Conservation (phyloP, 2,797 vertebrate species). For the Chloroceryle inda region DNA sequence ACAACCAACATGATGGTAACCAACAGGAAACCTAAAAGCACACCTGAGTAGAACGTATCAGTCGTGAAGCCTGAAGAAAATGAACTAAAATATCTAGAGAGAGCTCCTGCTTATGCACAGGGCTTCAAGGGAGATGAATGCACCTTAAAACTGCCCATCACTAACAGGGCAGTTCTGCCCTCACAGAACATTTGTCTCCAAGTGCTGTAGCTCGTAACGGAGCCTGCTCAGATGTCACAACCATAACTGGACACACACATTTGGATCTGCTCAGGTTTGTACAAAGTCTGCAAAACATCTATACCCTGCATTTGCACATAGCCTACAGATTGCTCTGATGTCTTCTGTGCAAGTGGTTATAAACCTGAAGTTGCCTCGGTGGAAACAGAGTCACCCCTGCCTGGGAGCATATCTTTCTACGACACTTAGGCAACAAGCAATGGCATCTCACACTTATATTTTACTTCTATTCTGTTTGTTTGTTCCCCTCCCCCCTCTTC, state of each 20-base stretch:
- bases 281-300: neutral
- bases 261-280: neutral
- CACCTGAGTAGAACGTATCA: neutral
- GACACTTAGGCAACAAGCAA: neutral
- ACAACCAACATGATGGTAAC: neutral
- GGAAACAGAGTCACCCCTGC: neutral
- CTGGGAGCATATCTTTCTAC: neutral
- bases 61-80: conserved; percentile 41
- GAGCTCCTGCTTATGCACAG: conserved; percentile 16
- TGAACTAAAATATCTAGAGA: conserved; percentile 27
- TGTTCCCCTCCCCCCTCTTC: neutral
- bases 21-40: neutral
- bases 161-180: conserved; percentile 26
- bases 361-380: neutral
- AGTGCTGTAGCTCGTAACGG: neutral
- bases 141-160: conserved; percentile 61
- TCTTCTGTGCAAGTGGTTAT: neutral
- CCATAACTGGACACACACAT: neutral
- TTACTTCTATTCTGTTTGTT: neutral
- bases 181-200: neutral
- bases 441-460: neutral
- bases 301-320: neutral
- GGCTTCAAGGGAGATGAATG: conserved; percentile 68
- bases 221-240: neutral
- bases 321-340: neutral